Evolutionary conservation across 2,113 vertebrate species (phyloP), one percentile per base, ranked within the genome.

Genomic region (Oceanodroma tethys): DNA sequence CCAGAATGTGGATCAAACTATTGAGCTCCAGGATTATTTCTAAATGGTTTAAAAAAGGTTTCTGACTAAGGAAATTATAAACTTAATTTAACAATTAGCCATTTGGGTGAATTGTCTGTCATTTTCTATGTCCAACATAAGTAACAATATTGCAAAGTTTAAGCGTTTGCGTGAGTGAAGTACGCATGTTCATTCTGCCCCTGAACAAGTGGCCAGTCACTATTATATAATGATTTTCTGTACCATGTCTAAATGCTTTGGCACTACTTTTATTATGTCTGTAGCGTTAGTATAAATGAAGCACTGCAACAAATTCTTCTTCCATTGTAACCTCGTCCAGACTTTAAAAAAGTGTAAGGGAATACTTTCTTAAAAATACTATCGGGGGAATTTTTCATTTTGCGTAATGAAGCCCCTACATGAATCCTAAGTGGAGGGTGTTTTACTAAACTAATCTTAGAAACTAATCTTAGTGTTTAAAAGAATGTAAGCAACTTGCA

Each of bases 201-300:
- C 71, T 23, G 16, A 96, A 53, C 59, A 94, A 88, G 67, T 90
- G 86, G 63, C 71, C 67, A 93, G 82, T 94, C 63, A 36, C 70
- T 87, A 14, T 79, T 95, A 47, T 58, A 88, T 89, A 97, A 52
- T 82, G 6, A 65, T 86, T 96, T 97, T 97, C 94, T 94, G 60
- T 97, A 93, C 75, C 76, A 27, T 79, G 91, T 93, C 95, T 97
- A 66, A 66, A 92, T 96, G 83, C 93, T 81, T 98, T 96, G 81
- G 97, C 96, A 94, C 92, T 96, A 38, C 59, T 97, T 98, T 97
- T 98, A 94, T 98, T 98, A 96, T 97, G 95, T 97, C 96, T 98
- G 86, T 94, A 87, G 58, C 60, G 36, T 94, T 97, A 90, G 11
- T 96, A 80, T 96, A 95, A 97, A 97, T 96, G 45, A 98, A 98